Conservation (phyloP, 2,888 invertebrate genomes). For the Macaria notata region DNA sequence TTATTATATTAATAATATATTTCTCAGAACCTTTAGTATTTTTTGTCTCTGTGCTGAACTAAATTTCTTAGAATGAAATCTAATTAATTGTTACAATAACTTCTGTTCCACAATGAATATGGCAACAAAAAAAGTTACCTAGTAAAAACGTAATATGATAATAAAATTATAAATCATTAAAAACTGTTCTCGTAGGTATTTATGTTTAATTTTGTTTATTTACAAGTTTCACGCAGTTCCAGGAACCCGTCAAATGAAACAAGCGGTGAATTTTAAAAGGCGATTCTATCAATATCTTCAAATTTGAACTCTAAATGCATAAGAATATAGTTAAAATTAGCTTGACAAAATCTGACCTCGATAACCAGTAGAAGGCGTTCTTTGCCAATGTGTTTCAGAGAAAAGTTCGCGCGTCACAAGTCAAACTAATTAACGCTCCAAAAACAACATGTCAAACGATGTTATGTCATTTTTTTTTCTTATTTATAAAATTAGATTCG, state of each 20-base stretch:
- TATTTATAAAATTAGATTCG: no score
- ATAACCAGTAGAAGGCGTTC: conserved; percentile 26
- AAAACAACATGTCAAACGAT: background rate
- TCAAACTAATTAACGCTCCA: conserved; percentile 7
- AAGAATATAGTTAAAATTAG: conserved; percentile 23
- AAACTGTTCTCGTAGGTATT: no score
- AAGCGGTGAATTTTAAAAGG: conserved; percentile 53
- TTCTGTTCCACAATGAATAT: no score
- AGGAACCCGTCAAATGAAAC: conserved; percentile 55
- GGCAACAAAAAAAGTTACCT: no score
- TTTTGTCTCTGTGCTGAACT: no score
- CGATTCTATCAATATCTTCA: conserved; percentile 15
- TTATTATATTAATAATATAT: no score
- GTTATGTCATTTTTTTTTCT: no score
- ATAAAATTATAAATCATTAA: no score
- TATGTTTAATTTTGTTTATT: conserved; percentile 44
- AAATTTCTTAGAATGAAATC: no score
- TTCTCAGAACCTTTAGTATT: no score
- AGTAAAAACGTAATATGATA: no score
- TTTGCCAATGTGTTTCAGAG: conserved; percentile 34
- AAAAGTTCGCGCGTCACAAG: conserved; percentile 24
- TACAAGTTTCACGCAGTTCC: conserved; percentile 50
- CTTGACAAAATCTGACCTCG: conserved; percentile 27
- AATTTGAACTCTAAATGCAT: conserved; percentile 25
- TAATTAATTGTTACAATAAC: no score